Percentiles rank a stretch among this genome's conserved stretches.
Evolutionary conservation across 2,797 vertebrate species (phyloP).

Genomic region (Novumbra hubbsi): DNA sequence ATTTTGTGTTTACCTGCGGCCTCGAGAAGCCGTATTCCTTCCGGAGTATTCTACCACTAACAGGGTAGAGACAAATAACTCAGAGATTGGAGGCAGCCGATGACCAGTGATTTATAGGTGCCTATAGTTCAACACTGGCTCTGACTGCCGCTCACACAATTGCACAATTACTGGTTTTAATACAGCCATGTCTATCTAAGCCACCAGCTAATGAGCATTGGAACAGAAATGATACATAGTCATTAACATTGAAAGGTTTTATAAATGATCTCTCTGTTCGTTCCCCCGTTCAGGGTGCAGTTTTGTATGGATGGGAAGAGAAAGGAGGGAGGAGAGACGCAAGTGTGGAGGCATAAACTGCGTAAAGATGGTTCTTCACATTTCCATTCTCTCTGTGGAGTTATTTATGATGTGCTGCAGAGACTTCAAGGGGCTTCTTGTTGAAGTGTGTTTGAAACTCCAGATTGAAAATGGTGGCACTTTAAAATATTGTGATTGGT

Average conservation of each 20-base stretch:
- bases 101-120: background rate
- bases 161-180: background rate
- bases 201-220: background rate
- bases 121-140: background rate
- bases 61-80: background rate
- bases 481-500: background rate
- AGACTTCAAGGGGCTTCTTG: no score
- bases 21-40: conserved; percentile 42
- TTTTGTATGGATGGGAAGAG: background rate
- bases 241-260: conserved; percentile 4
- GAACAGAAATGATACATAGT: background rate
- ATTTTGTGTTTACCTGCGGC: conserved; percentile 28
- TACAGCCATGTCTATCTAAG: background rate
- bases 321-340: background rate
- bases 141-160: background rate
- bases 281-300: background rate
- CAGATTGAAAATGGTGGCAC: background rate
- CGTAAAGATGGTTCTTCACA: background rate
- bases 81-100: background rate
- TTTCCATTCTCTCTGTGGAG: background rate
- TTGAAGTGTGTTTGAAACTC: background rate
- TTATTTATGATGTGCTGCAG: background rate
- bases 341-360: background rate
- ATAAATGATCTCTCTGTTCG: background rate
- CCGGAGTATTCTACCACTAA: conserved; percentile 41